phyloP scores from a whole-genome alignment of 2,113 vertebrate genomes.

The Paramormyrops kingsleyae region DNA sequence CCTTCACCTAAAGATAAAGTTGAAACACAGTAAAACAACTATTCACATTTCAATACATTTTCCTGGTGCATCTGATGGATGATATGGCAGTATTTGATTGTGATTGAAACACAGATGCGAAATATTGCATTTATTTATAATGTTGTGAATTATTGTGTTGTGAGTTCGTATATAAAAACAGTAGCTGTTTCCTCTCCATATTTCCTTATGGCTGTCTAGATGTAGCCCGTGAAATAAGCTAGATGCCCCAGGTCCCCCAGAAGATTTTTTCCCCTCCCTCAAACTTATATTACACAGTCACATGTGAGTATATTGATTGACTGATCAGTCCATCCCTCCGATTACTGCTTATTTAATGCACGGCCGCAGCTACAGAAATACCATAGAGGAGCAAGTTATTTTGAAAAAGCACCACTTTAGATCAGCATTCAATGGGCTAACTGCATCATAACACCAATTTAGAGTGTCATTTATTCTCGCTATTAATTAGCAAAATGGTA shows the following conservation, averaged over 20 bases:
- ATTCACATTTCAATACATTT: background rate
- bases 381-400: background rate
- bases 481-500: conserved; percentile 37
- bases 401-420: background rate
- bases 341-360: background rate
- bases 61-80: background rate
- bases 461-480: background rate
- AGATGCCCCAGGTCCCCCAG: background rate
- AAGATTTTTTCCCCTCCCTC: background rate
- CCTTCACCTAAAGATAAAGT: background rate
- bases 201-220: background rate
- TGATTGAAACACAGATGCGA: background rate
- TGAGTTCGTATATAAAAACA: background rate
- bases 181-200: background rate
- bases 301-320: background rate
- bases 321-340: background rate
- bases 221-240: background rate
- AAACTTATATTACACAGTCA: background rate
- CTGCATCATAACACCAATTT: background rate
- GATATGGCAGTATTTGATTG: background rate
- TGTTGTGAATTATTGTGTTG: no score
- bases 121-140: background rate
- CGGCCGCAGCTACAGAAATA: background rate
- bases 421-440: background rate
- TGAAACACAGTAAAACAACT: background rate